These are phyloP conservation scores for Xiphophorus couchianus DNA, from an alignment of 2,113 vertebrate species.

Conservation along the genomic window DNA sequence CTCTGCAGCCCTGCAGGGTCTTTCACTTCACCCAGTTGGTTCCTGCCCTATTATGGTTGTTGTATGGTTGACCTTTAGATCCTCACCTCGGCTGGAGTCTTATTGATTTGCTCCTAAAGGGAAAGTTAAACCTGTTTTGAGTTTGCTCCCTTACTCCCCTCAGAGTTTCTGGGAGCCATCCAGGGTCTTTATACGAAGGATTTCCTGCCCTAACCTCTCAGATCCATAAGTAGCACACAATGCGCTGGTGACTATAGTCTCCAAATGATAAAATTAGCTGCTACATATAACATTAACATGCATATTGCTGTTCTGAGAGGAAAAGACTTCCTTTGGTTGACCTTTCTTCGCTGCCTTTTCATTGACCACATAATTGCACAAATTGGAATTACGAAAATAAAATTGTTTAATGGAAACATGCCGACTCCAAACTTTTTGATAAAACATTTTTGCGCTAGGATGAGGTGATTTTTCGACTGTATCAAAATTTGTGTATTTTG, in stretches of 20 bases:
- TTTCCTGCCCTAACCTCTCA: neutral
- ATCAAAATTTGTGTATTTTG: too few relatives aligned
- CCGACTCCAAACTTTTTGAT: too few relatives aligned
- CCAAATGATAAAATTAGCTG: neutral
- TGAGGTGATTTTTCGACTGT: too few relatives aligned
- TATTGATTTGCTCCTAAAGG: slow-evolving; percentile 54
- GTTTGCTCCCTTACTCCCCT: neutral
- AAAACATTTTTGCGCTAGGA: too few relatives aligned
- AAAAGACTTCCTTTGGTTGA: neutral
- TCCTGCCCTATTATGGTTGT: slow-evolving; percentile 7
- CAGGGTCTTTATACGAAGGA: neutral
- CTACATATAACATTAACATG: neutral
- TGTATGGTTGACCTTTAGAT: slow-evolving; percentile 49
- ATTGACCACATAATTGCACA: too few relatives aligned
- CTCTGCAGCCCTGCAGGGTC: neutral
- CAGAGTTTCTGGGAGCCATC: neutral
- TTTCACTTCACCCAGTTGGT: slow-evolving; percentile 1
- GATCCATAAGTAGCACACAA: neutral
- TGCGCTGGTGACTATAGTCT: neutral
- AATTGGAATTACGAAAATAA: too few relatives aligned
- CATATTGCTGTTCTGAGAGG: neutral
- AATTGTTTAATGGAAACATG: too few relatives aligned
- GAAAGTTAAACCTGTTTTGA: slow-evolving; percentile 1
- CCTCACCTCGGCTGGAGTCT: slow-evolving; percentile 12
- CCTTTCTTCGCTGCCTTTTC: too few relatives aligned